phyloP scores from a whole-genome alignment of 2,797 vertebrate species.

The Chaetophractus vellerosus region DNA sequence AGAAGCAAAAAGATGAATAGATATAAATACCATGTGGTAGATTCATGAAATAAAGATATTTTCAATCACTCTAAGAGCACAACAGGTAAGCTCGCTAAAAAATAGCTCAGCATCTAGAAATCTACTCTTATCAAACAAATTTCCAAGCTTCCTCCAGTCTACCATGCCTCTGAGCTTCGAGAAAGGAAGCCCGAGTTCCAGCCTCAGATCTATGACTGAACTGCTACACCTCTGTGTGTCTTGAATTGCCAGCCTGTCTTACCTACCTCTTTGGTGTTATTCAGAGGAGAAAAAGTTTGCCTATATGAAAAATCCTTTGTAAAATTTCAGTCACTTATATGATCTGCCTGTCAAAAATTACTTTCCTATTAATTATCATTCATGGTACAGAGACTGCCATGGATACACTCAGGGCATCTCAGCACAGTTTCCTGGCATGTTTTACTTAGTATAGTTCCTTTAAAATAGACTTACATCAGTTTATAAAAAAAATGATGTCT shows the following conservation, averaged over 20 bases:
- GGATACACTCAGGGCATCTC: background rate
- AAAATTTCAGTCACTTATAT: background rate
- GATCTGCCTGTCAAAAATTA: conserved; percentile 33
- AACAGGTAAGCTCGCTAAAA: conserved; percentile 17
- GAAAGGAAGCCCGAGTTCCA: background rate
- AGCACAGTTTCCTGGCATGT: background rate
- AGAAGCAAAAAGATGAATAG: conserved; percentile 12
- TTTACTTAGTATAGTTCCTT: background rate
- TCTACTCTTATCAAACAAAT: background rate
- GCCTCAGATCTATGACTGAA: accelerated
- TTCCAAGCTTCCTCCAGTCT: background rate
- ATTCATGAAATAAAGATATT: conserved; percentile 50
- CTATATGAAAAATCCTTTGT: background rate
- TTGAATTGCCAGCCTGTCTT: background rate
- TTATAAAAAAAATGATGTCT: background rate
- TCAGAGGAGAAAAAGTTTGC: background rate
- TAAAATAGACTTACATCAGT: background rate
- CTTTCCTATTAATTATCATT: conserved; percentile 43
- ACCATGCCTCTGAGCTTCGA: background rate
- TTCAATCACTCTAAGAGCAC: conserved; percentile 33
- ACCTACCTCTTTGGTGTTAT: background rate
- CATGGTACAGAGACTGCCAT: background rate
- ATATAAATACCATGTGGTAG: background rate
- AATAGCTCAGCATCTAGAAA: conserved; percentile 3
- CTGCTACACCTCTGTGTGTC: background rate